phyloP scores from a whole-genome alignment of 2,888 invertebrate species.

The Tuta absoluta region DNA sequence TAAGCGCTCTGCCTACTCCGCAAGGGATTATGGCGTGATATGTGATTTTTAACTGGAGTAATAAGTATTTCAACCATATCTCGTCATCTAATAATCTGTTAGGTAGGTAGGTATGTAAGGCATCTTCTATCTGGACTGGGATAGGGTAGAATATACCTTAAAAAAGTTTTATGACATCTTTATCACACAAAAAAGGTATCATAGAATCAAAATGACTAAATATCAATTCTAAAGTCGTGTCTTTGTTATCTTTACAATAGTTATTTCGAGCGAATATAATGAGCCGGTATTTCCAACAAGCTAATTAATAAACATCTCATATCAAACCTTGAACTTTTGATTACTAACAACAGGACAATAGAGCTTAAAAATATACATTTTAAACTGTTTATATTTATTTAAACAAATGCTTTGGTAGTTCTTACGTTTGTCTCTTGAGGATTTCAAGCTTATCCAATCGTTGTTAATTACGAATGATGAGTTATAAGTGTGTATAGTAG shows the following conservation, averaged over 20 bases:
- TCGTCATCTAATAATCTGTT: no score
- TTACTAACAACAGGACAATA: slow-evolving; percentile 72
- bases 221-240: slow-evolving; percentile 51
- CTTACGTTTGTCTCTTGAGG: neutral
- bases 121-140: no score
- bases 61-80: no score
- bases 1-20: no score
- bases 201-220: neutral
- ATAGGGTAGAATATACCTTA: no score
- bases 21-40: no score
- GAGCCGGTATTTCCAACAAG: slow-evolving; percentile 60
- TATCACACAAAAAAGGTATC: no score
- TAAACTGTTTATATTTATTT: slow-evolving; percentile 5
- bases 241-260: slow-evolving; percentile 59
- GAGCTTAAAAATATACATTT: slow-evolving; percentile 42
- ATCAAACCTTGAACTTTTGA: slow-evolving; percentile 76
- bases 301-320: slow-evolving; percentile 78
- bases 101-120: no score
- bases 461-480: neutral
- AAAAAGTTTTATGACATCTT: no score
- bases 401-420: neutral
- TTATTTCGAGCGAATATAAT: slow-evolving; percentile 58
- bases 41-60: no score
- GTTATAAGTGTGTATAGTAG: no score
- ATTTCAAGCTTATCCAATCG: neutral